Base-by-base conservation (phyloP, 2,888 invertebrate genomes). In the Sarcophaga subvicina region DNA sequence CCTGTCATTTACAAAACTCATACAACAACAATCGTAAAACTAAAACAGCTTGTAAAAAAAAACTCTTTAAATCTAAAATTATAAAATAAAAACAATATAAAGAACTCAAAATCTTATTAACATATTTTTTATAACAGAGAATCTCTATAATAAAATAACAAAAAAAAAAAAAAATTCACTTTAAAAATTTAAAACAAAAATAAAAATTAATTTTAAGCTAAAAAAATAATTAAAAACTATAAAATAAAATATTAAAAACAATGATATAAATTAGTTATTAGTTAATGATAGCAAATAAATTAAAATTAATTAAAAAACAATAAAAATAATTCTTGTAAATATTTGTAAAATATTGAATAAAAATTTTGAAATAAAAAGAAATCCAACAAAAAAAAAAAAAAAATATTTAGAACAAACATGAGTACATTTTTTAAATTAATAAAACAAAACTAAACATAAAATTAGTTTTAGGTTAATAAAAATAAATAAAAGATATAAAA, bases 271-370 rank as follows among this genome's bases (percentile, higher is more conserved):
- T 54, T 72, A 80, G 69, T 73, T 67, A 80, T 78, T 45, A 83
- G 8, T 62, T 83, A 78, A 78, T 83, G 76, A 71, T 80, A 80
- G 70, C 63, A 73, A 79, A 76, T 49, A 78, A 66, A 81, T 63
- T 60, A 71, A 78, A 70, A 63, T 54, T 63, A 64, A 70, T 64
- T 59, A 45, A 60, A 49, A 54, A 63, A 73, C 11, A 79, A 25
- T 25, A 45, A 60, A 62, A 75, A 54, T 20, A 67, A 47, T 66
- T 66, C 37, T 27, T 89, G 89, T 89, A 89, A 88, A 89, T 89
- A 88, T 78, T 76, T 89, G 89, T 89, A 89, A 87, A 83, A 88
- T 88, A 88, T 75, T 72, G 82, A 78, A 69, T 73, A 82, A 88
- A 77, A 59, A 59, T 70, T 70, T 47, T 64, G 59, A 69, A 78